These are phyloP conservation scores for Galendromus occidentalis DNA, from an alignment of 1,140 invertebrate species.

Conservation along the genomic window DNA sequence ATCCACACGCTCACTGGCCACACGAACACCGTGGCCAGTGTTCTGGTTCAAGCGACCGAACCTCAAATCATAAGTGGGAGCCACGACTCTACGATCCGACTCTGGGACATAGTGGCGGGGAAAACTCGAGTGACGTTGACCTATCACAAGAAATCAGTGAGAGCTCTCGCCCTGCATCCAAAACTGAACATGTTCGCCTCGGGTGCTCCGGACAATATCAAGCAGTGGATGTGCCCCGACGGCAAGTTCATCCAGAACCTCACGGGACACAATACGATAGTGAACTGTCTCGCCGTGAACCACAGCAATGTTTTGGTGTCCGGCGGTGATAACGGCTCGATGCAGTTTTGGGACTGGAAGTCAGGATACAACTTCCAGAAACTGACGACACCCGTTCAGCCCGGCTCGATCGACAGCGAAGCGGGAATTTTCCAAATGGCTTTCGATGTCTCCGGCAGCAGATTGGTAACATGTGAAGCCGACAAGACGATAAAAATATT, in stretches of 20 bases:
- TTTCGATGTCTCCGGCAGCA: conserved; percentile 77
- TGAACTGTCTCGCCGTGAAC: conserved; percentile 89
- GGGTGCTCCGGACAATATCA: conserved; percentile 94
- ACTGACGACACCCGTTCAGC: conserved; percentile 74
- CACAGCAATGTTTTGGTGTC: conserved; percentile 84
- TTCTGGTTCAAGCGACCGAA: conserved; percentile 72
- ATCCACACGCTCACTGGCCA: conserved; percentile 91
- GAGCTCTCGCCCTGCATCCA: conserved; percentile 75
- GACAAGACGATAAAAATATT: conserved; percentile 99
- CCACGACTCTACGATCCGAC: conserved; percentile 51
- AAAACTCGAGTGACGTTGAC: conserved; percentile 84
- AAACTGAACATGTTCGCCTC: conserved; percentile 87
- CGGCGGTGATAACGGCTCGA: conserved; percentile 94
- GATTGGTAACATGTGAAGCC: conserved; percentile 88
- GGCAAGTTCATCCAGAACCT: conserved; percentile 96
- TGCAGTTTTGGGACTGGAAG: conserved; percentile 97
- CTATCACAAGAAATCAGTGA: conserved; percentile 96
- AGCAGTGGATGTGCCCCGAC: conserved; percentile 96
- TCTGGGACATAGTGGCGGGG: conserved; percentile 94
- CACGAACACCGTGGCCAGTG: conserved; percentile 86
- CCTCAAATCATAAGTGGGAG: conserved; percentile 59
- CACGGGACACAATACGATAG: conserved; percentile 87
- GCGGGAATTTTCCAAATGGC: conserved; percentile 86
- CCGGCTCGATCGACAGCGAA: conserved; percentile 98
- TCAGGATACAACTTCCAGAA: conserved; percentile 96